These are phyloP conservation scores for Caenorhabditis macrosperma DNA, from an alignment of 2,888 invertebrate species.

Conservation along the genomic window DNA sequence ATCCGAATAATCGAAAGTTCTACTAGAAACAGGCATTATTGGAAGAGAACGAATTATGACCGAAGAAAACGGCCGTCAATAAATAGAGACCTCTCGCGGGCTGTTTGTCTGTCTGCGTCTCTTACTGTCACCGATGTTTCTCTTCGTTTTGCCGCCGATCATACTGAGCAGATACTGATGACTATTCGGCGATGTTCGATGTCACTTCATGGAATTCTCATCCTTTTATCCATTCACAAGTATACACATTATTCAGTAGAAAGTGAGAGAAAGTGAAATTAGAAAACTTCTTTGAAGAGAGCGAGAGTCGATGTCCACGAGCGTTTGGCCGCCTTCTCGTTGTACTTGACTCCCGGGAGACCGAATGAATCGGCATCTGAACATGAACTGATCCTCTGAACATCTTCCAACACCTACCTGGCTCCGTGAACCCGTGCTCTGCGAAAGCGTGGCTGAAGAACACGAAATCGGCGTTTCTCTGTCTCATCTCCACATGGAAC, in stretches of 20 bases:
- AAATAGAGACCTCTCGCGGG: constrained; percentile 7
- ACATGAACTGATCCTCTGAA: too few species aligned
- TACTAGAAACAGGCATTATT: constrained; percentile 21
- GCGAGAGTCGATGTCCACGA: constrained; percentile 66
- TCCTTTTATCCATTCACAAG: too few species aligned
- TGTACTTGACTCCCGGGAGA: constrained; percentile 64
- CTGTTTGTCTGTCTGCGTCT: constrained; percentile 36
- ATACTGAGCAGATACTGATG: too few species aligned
- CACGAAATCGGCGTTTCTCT: constrained; percentile 70
- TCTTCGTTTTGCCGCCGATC: background rate
- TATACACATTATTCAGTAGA: too few species aligned
- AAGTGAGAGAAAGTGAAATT: background rate
- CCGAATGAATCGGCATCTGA: constrained; percentile 41
- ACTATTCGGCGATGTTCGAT: too few species aligned
- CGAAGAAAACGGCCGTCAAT: constrained; percentile 15
- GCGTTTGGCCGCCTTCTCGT: constrained; percentile 65
- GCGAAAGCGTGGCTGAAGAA: constrained; percentile 72
- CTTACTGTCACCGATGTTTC: constrained; percentile 5
- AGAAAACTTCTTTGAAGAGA: constrained; percentile 49
- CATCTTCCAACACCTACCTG: constrained; percentile 28
- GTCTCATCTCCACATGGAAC: constrained; percentile 69
- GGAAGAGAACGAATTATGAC: constrained; percentile 8
- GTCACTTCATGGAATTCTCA: too few species aligned
- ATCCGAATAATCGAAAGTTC: constrained; percentile 50
- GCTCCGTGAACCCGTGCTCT: constrained; percentile 73